Conservation (phyloP, 2,113 vertebrate species). For the Cyprinodon tularosa region DNA sequence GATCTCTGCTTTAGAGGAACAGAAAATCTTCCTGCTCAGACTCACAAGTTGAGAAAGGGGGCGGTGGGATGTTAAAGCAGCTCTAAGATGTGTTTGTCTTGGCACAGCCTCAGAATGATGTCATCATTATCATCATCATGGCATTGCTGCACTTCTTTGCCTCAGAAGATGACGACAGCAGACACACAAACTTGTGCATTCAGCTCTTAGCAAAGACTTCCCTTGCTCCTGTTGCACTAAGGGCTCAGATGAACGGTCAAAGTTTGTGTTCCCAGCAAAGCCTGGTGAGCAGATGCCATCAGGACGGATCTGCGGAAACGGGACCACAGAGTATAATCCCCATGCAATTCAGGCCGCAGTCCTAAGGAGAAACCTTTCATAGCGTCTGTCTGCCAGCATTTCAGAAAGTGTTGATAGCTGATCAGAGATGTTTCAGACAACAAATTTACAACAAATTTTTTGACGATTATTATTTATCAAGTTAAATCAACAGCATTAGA, state of each 20-base stretch:
- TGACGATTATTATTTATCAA: too few species aligned
- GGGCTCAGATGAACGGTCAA: constrained; percentile 2
- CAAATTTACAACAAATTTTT: too few species aligned
- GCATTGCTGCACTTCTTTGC: constrained; percentile 47
- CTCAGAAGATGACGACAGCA: constrained; percentile 31
- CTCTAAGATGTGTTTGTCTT: constrained; percentile 65
- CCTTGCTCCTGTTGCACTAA: not conserved
- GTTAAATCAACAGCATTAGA: too few species aligned
- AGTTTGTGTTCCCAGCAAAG: not conserved
- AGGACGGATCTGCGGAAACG: constrained; percentile 2
- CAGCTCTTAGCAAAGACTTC: constrained; percentile 3
- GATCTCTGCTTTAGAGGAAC: constrained; percentile 20
- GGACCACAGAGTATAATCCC: constrained; percentile 4
- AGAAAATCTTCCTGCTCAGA: not conserved
- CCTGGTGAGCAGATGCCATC: constrained; percentile 46
- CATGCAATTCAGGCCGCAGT: not conserved
- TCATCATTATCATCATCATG: constrained; percentile 43
- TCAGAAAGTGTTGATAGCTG: too few species aligned
- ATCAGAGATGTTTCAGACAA: too few species aligned
- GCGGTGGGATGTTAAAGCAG: constrained; percentile 45
- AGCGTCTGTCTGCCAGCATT: too few species aligned
- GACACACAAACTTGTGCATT: not conserved
- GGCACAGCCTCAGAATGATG: constrained; percentile 56
- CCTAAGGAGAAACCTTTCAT: not conserved
- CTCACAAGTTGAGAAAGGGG: constrained; percentile 30